A percentile compares a stretch with the other conserved stretches of the same genome.
phyloP scores from a whole-genome alignment of 2,888 invertebrate species.

The Eucera pruinosa region DNA sequence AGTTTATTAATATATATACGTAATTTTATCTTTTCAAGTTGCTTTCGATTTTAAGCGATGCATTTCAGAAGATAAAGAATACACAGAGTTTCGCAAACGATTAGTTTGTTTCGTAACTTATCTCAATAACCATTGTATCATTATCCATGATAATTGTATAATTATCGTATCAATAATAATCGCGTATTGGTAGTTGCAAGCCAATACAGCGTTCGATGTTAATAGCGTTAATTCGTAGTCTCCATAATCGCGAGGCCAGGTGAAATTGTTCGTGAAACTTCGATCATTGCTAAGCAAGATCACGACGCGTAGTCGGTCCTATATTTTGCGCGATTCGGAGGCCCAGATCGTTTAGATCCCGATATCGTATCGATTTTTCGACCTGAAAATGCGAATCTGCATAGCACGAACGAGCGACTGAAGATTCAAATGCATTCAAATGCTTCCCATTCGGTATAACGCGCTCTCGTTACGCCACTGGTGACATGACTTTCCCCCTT shows the following conservation, averaged over 20 bases:
- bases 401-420: slow-evolving; percentile 25
- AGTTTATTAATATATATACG: too few species aligned
- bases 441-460: slow-evolving; percentile 51
- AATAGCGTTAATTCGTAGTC: neutral
- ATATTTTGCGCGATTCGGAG: slow-evolving; percentile 14
- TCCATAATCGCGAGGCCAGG: neutral
- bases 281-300: neutral
- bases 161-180: too few species aligned
- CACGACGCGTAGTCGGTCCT: neutral
- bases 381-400: slow-evolving; percentile 60
- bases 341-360: slow-evolving; percentile 59
- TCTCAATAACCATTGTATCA: too few species aligned
- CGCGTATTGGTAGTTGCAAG: too few species aligned
- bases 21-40: too few species aligned
- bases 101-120: too few species aligned
- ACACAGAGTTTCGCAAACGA: too few species aligned
- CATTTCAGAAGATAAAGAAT: too few species aligned
- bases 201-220: too few species aligned
- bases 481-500: slow-evolving; percentile 58
- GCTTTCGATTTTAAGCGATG: too few species aligned
- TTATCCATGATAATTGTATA: too few species aligned
- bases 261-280: slow-evolving; percentile 7
- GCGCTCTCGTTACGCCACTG: slow-evolving; percentile 58
- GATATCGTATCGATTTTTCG: slow-evolving; percentile 56
- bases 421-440: slow-evolving; percentile 52